Evolutionary conservation across 2,113 vertebrate genomes (phyloP), one percentile per base, ranked within the genome.

Genomic region (Canis aureus): DNA sequence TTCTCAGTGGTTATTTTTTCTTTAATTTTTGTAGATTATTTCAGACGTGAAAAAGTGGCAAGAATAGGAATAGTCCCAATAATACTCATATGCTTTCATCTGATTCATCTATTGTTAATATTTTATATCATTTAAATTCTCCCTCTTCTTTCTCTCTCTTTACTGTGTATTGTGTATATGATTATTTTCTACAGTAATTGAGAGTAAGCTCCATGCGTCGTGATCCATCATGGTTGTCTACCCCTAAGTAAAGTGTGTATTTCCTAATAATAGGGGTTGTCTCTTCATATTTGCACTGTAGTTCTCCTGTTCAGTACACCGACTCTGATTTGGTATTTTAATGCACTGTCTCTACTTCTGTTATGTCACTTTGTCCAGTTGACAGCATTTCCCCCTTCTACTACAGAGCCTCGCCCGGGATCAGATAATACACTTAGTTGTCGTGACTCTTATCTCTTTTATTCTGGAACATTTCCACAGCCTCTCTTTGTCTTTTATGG

Each of bases 21-120:
- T 73, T 69, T 67, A 69, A 29, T 7, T 51, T 83, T 95, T 93
- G 32, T 87, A 92, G 86, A 71, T 96, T 3, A 85, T 83, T 95
- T 95, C 11, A 88, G 76, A 66, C 1, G n/a, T 89, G n/a, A 80
- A 82, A 60, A n/a, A 3, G 23, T 87, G 87, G 32, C 2, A 67
- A 88, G 27, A 91, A 80, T 81, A 71, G 85, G 13, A 25, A 29
- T 55, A 69, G 57, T 89, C 3, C 7, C 73, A 49, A 57, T 49
- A 49, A 85, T 53, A 92, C 20, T 9, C 5, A 15, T 22, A 16
- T 91, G 13, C 59, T 85, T 95, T 94, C 51, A 55, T 53, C 49
- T 53, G 60, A 83, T 89, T 93, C 51, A 55, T 59, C 23, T 57
- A 4, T 32, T 91, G 17, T 84, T 83, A 84, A 66, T 66, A 25